Evolutionary conservation across 2,888 invertebrate species (phyloP).

Genomic region (Andrena bucephala): DNA sequence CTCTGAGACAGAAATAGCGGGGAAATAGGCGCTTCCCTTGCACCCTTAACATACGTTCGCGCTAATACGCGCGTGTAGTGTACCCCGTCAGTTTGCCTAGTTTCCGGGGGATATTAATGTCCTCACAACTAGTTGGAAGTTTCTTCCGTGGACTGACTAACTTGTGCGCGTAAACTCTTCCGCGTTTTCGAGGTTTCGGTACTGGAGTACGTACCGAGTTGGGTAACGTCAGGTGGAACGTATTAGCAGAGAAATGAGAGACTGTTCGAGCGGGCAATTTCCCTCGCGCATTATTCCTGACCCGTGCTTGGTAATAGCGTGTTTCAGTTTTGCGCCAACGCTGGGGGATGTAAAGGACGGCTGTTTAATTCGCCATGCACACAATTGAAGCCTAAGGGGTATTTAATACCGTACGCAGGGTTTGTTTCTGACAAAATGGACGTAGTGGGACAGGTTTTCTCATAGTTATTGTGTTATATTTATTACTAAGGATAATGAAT

Average conservation of each 20-base stretch:
- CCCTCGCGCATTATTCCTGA: conserved; percentile 9
- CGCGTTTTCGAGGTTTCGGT: conserved; percentile 12
- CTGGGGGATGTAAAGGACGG: background rate
- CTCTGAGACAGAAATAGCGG: too few relatives aligned
- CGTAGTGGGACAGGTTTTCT: too few relatives aligned
- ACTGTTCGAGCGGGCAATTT: conserved; percentile 23
- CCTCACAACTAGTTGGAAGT: background rate
- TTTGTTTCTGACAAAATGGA: too few relatives aligned
- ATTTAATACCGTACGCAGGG: too few relatives aligned
- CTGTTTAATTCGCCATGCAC: too few relatives aligned
- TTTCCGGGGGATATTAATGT: conserved; percentile 46
- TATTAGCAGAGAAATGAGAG: conserved; percentile 30
- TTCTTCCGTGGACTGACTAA: conserved; percentile 20
- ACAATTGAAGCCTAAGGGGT: background rate
- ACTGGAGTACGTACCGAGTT: background rate
- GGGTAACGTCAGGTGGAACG: conserved; percentile 25
- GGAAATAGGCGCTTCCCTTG: too few relatives aligned
- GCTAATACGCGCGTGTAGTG: background rate
- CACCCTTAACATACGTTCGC: too few relatives aligned
- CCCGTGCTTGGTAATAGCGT: conserved; percentile 11
- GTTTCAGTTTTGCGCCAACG: background rate
- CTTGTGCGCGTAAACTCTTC: conserved; percentile 30
- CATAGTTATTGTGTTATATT: too few relatives aligned
- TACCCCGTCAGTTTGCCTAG: conserved; percentile 1
- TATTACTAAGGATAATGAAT: too few relatives aligned